Base-by-base conservation (phyloP, 1,140 invertebrate genomes). In the Phocides pigmalion region DNA sequence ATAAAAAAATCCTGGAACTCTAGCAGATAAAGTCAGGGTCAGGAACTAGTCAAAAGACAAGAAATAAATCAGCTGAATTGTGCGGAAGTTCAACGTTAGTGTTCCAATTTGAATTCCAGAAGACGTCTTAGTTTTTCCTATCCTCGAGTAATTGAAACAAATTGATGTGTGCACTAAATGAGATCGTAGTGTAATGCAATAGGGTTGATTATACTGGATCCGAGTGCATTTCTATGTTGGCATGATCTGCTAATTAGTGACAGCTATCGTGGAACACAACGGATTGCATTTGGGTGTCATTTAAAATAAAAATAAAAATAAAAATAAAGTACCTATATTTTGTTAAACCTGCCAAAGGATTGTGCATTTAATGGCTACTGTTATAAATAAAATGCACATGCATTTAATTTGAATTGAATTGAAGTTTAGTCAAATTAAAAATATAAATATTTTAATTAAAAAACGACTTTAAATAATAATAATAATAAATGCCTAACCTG, bases 191-290 rank as follows among this genome's bases (percentile, higher is more conserved):
- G 0, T 14, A 12, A 5, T 12, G 14, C 11, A 11, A 25, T 25
- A 47, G 20, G 25, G 44, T 25, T 25, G n/a, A 14, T 25, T 47
- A 12, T 47, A 25, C 4, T 22, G 20, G 12, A 12, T 12, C 4
- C 2, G 14, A 19, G 0, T 47, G 44, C 20, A 12, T 14, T 1
- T 6, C 1, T n/a, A 22, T 2, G 4, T n/a, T 47, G 44, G 44
- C 8, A 22, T 22, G 44, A 6, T 22, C 14, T 19, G 44, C n/a
- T 47, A 47, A 47, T 47, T 47, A 47, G 19, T 47, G n/a, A n/a
- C n/a, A 22, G n/a, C 25, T 19, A 47, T 20, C 20, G 44, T 47
- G 44, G 44, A 47, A 46, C 42, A 47, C 20, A 14, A 47, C 22
- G 11, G n/a, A 47, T 47, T 47, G 44, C 25, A 28, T 47, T 47